Evolutionary conservation across 2,888 invertebrate genomes (phyloP).

Genomic region (Ametastegia equiseti): DNA sequence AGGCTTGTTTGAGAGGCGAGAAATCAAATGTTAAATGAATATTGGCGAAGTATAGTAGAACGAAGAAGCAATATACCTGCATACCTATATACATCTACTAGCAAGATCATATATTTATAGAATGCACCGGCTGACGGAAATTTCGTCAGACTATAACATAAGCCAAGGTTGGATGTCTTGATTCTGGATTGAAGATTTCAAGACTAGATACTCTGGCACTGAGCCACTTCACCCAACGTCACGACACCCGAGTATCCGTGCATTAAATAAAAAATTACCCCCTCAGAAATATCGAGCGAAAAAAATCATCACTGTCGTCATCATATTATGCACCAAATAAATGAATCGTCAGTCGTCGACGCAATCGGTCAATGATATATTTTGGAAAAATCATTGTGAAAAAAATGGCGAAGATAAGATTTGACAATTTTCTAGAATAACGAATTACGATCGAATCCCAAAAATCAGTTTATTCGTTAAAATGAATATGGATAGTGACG

Average conservation of each 20-base stretch:
- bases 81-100: background rate
- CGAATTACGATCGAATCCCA: background rate
- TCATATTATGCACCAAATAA: background rate
- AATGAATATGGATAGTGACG: background rate
- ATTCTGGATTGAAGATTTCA: constrained; percentile 46
- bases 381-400: background rate
- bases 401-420: background rate
- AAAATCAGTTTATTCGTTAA: background rate
- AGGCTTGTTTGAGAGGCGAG: background rate
- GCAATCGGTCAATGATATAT: background rate
- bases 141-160: constrained; percentile 34
- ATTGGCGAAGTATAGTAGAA: constrained; percentile 20
- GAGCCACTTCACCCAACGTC: constrained; percentile 32
- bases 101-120: constrained; percentile 45
- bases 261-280: background rate
- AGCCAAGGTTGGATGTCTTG: constrained; percentile 41
- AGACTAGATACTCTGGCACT: constrained; percentile 43
- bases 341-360: background rate
- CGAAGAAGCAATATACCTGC: background rate
- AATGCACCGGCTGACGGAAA: constrained; percentile 38
- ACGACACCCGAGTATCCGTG: constrained; percentile 4
- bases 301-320: background rate
- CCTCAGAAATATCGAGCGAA: too few species aligned
- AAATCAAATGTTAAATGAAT: background rate
- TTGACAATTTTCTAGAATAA: background rate